Conservation (phyloP, 2,113 vertebrate species). For the Cisticola juncidis region DNA sequence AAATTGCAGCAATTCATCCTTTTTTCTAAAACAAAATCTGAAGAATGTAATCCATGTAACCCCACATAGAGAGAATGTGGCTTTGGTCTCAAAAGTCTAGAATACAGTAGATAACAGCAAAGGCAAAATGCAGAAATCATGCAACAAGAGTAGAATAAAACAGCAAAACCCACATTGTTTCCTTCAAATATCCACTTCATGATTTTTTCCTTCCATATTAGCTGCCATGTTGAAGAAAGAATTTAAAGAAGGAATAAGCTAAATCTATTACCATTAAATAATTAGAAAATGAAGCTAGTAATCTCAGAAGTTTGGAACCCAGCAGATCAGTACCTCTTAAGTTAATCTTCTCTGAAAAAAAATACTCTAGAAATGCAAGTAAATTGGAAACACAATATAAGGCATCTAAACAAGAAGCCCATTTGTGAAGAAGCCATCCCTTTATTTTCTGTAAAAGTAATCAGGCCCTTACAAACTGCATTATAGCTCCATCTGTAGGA, state of each 20-base stretch:
- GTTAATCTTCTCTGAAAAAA: not conserved
- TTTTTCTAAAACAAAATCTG: not conserved
- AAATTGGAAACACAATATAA: not conserved
- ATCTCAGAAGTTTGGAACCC: not conserved
- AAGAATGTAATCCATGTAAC: not conserved
- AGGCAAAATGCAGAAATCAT: not conserved
- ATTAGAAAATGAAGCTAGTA: not conserved
- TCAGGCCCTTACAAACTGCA: not conserved
- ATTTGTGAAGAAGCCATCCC: not conserved
- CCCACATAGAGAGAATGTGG: not conserved
- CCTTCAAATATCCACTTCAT: not conserved
- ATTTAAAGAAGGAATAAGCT: not conserved
- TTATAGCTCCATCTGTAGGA: constrained; percentile 65
- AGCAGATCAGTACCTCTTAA: not conserved
- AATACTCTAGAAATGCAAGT: not conserved
- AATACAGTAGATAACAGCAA: not conserved
- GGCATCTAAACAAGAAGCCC: not conserved
- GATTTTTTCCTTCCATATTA: not conserved
- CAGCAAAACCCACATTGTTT: not conserved
- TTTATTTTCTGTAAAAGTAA: not conserved
- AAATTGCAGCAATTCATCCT: not conserved
- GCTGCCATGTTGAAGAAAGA: not conserved
- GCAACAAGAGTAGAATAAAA: not conserved
- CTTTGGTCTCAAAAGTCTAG: not conserved
- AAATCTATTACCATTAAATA: not conserved